Evolutionary conservation across 2,888 invertebrate genomes (phyloP).

Genomic region (Ypsolopha sequella): DNA sequence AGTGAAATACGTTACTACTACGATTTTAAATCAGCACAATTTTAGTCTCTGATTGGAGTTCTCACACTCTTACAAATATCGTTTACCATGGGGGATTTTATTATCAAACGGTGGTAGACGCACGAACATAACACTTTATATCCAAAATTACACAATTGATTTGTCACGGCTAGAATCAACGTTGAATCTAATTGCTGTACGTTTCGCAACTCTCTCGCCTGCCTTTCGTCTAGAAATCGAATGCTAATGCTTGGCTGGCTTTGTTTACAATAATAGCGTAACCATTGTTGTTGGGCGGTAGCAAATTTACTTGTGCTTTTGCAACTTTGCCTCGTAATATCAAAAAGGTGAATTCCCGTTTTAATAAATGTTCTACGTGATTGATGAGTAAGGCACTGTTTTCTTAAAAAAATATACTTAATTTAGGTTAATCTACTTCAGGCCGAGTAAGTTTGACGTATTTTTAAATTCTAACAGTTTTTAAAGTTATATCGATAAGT

Average conservation of each 20-base stretch:
- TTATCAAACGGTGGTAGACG: neutral
- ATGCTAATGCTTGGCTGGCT: conserved; percentile 43
- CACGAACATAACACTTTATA: neutral
- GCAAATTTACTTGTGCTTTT: conserved; percentile 41
- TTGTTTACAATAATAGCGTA: conserved; percentile 45
- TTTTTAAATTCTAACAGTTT: too few species aligned
- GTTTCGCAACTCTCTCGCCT: conserved; percentile 7
- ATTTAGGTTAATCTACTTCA: too few species aligned
- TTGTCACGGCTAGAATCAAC: conserved; percentile 27
- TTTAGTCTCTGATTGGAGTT: neutral
- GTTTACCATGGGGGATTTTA: neutral
- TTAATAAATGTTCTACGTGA: too few species aligned
- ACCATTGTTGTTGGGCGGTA: conserved; percentile 43
- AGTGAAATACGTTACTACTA: too few species aligned
- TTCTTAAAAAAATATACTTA: too few species aligned
- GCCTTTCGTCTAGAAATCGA: conserved; percentile 19
- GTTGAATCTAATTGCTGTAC: conserved; percentile 8
- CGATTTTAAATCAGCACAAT: too few species aligned
- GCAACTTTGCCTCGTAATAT: conserved; percentile 18
- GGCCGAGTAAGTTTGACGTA: too few species aligned
- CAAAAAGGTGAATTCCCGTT: too few species aligned
- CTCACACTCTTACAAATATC: neutral
- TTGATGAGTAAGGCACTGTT: too few species aligned
- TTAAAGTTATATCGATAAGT: too few species aligned
- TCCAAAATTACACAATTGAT: conserved; percentile 16